Percentiles rank a stretch among this genome's conserved stretches.
Conservation (phyloP, 2,113 vertebrate genomes). For the Lepus timidus region DNA sequence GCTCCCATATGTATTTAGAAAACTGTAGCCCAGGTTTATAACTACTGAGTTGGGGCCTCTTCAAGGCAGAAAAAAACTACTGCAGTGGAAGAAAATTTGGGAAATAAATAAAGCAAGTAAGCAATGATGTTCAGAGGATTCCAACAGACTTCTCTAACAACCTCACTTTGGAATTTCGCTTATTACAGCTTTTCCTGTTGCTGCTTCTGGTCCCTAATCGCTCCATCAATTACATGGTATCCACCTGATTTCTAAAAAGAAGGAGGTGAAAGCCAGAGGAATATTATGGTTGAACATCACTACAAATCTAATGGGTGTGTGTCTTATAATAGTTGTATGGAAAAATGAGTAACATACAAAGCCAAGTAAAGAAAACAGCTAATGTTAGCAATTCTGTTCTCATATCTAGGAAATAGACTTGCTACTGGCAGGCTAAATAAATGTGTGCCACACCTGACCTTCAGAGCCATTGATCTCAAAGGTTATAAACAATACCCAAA, state of each 20-base stretch:
- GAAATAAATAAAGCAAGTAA: not conserved
- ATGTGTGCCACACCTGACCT: conserved; percentile 64
- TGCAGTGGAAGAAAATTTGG: not conserved
- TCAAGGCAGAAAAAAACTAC: not conserved
- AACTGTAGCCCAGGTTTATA: not conserved
- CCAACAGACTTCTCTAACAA: conserved; percentile 7
- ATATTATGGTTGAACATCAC: not conserved
- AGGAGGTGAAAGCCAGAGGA: not conserved
- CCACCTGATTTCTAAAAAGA: not conserved
- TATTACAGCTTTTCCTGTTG: not conserved
- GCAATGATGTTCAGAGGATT: not conserved
- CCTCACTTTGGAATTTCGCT: not conserved
- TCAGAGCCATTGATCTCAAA: conserved; percentile 76
- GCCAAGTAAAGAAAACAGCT: conserved; percentile 58
- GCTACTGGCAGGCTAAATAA: conserved; percentile 56
- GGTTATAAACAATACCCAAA: conserved; percentile 73
- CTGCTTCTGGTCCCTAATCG: not conserved
- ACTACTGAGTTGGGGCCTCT: too few species aligned
- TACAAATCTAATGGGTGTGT: not conserved
- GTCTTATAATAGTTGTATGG: conserved; percentile 49
- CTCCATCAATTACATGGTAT: not conserved
- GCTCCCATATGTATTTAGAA: not conserved
- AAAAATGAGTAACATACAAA: conserved; percentile 44
- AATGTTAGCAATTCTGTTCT: conserved; percentile 61
- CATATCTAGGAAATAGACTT: conserved; percentile 53